Base-by-base conservation (phyloP, 2,888 invertebrate species). In the Norana najaformis region DNA sequence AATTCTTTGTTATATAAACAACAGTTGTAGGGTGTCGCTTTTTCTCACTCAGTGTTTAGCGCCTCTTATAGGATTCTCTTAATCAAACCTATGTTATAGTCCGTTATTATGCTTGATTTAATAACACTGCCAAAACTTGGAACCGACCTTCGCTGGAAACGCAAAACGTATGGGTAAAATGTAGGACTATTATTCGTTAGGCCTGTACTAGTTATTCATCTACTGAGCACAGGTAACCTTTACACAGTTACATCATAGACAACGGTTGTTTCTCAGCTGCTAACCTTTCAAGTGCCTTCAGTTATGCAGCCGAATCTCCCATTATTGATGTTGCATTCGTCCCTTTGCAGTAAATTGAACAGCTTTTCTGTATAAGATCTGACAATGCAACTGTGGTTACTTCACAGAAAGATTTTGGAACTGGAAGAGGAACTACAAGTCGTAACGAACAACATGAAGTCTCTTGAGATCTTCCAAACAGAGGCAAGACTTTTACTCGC, bases 351-450 rank as follows among this genome's bases (percentile, higher is more conserved):
- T 69, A 0, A 69, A 30, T 69, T 69, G 30, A 5, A 69, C 11
- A n/a, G 16, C 8, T 11, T 23, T 11, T 47, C 47, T 47, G 23
- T 47, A 23, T 47, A 23, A 47, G 47, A 47, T 69, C 30, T n/a
- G 69, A n/a, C 69, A 37, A 30, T 37, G 85, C 85, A 36, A 16
- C 36, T 85, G 85, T n/a, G n/a, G n/a, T 36, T 85, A 36, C 92
- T 91, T 93, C 93, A 91, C 94, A 94, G 94, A 92, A 93, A 92
- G 93, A 90, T 93, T 88, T 92, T 93, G 92, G 92, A 92, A 39
- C 92, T 94, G 92, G 94, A 94, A 91, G 93, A 93, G 37, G 94
- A 94, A 92, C 92, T 93, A 88, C 92, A 92, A 91, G 91, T 91
- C 89, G 92, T 94, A 91, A 93, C 93, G 91, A 93, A 93, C 92